phyloP scores from a whole-genome alignment of 2,797 vertebrate genomes.

The Chloroceryle amazona region DNA sequence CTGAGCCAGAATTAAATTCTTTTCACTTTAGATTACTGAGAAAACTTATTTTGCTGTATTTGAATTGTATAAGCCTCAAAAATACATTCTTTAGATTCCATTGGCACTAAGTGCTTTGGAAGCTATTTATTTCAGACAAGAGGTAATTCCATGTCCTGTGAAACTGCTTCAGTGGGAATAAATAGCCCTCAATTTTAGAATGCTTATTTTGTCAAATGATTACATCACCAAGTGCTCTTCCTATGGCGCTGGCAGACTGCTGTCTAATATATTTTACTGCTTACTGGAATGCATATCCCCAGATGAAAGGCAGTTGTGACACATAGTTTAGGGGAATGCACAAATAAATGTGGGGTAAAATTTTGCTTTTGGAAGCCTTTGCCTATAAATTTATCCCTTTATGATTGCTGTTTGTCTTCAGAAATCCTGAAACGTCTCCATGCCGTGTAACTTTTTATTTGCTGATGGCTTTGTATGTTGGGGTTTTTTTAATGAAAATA shows the following conservation, averaged over 20 bases:
- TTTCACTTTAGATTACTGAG: not conserved
- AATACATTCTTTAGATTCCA: not conserved
- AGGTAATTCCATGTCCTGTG: not conserved
- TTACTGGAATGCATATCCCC: not conserved
- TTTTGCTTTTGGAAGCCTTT: not conserved
- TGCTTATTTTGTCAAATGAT: not conserved
- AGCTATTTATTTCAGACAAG: not conserved
- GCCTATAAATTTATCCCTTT: not conserved
- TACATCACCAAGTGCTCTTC: not conserved
- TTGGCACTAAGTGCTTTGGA: not conserved
- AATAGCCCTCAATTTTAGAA: not conserved
- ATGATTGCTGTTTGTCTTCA: not conserved
- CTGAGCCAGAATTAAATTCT: not conserved
- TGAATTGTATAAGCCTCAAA: not conserved
- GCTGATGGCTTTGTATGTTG: not conserved
- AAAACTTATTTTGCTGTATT: not conserved
- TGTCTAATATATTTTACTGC: not conserved
- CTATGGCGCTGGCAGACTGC: not conserved
- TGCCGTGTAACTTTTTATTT: not conserved
- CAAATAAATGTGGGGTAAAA: fast-evolving
- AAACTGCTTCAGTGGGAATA: not conserved
- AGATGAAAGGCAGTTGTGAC: not conserved
- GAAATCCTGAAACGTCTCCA: not conserved
- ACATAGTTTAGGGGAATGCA: not conserved
- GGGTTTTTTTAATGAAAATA: not conserved